These are phyloP conservation scores for Philotrypesis tridentata DNA, from an alignment of 1,140 invertebrate species.

Conservation along the genomic window DNA sequence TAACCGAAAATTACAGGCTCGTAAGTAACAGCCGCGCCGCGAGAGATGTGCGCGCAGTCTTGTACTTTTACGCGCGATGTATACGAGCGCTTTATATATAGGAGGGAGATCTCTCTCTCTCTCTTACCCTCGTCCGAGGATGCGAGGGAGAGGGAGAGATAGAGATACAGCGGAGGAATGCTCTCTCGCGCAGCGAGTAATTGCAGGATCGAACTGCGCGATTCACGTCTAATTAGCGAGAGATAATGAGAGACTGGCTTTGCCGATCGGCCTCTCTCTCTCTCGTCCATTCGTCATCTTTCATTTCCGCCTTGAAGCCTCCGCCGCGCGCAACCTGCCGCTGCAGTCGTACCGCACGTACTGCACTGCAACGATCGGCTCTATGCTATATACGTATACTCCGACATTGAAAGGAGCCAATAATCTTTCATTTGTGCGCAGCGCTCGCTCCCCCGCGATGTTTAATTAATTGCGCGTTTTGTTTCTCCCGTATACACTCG, in stretches of 20 bases:
- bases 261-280: not conserved
- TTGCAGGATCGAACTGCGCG: conserved; percentile 22
- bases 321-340: not conserved
- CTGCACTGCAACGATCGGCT: not conserved
- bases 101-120: no score
- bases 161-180: conserved; percentile 1
- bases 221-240: conserved; percentile 38
- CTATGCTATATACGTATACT: no score
- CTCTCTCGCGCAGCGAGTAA: not conserved
- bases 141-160: not conserved
- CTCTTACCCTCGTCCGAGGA: no score
- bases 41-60: no score
- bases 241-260: conserved; percentile 31
- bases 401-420: conserved; percentile 30
- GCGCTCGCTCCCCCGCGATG: not conserved
- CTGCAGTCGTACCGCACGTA: no score
- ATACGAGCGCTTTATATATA: not conserved
- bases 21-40: not conserved
- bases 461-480: conserved; percentile 16
- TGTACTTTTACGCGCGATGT: no score
- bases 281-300: conserved; percentile 32
- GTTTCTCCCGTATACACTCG: not conserved
- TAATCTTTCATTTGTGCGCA: conserved; percentile 28
- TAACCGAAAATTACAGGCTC: not conserved
- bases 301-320: conserved; percentile 27